A percentile compares a stretch with the other conserved stretches of the same genome.
These are phyloP conservation scores for Perizoma affinitatum DNA, from an alignment of 2,888 invertebrate genomes.

Conservation along the genomic window DNA sequence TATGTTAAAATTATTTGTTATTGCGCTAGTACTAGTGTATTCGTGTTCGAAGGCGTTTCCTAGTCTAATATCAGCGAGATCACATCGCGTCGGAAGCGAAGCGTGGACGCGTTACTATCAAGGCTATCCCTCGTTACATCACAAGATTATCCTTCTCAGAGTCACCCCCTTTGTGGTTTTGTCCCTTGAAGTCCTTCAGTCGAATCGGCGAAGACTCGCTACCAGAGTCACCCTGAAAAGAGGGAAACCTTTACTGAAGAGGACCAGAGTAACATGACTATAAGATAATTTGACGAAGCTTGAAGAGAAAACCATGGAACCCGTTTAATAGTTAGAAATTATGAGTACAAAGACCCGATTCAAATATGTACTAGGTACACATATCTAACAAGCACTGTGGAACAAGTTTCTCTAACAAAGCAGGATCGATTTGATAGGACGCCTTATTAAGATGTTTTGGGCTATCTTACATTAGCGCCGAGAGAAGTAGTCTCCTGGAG, in stretches of 20 bases:
- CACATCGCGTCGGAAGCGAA: slow-evolving; percentile 40
- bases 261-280: background rate
- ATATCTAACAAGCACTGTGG: background rate
- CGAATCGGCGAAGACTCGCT: slow-evolving; percentile 87
- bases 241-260: background rate
- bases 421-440: no score
- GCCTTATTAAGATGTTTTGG: background rate
- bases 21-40: slow-evolving; percentile 67
- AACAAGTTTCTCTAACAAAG: background rate
- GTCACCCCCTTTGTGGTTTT: slow-evolving; percentile 71
- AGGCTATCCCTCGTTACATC: slow-evolving; percentile 53
- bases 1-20: slow-evolving; percentile 83
- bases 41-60: slow-evolving; percentile 35
- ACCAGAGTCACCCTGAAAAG: slow-evolving; percentile 85
- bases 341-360: no score
- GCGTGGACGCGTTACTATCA: slow-evolving; percentile 28
- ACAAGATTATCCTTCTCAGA: slow-evolving; percentile 71
- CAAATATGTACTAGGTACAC: background rate
- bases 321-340: background rate
- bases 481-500: slow-evolving; percentile 78
- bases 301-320: no score
- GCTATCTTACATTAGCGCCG: slow-evolving; percentile 72
- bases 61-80: slow-evolving; percentile 36
- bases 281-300: no score
- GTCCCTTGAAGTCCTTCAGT: slow-evolving; percentile 78